These are phyloP conservation scores for Cynopterus sphinx DNA, from an alignment of 2,797 vertebrate species.

Conservation along the genomic window DNA sequence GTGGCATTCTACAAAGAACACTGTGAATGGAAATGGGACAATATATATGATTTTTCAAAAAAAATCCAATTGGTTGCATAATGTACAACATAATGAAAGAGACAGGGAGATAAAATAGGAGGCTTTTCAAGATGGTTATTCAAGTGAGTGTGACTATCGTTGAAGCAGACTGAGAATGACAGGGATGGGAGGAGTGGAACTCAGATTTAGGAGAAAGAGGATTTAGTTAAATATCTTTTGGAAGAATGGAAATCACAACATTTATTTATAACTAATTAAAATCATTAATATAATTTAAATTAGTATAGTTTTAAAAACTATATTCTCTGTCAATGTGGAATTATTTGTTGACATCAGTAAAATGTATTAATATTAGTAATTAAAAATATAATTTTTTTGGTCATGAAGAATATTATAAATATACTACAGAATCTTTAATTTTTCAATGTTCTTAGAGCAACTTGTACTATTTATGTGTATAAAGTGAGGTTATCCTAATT, in stretches of 20 bases:
- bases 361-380: not conserved
- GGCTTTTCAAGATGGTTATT: not conserved
- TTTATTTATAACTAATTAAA: not conserved
- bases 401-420: not conserved
- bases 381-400: not conserved
- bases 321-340: not conserved
- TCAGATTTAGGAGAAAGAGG: not conserved
- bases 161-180: not conserved
- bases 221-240: not conserved
- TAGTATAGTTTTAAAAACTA: too few species aligned
- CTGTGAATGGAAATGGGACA: not conserved
- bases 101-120: not conserved
- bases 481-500: not conserved
- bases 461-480: not conserved
- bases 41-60: not conserved
- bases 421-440: not conserved
- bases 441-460: not conserved
- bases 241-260: not conserved
- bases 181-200: not conserved
- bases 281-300: too few species aligned
- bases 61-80: not conserved
- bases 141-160: not conserved
- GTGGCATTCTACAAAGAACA: not conserved
- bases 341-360: too few species aligned
- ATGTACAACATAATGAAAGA: not conserved